These are phyloP conservation scores for Panopea generosa DNA, from an alignment of 2,888 invertebrate genomes.

Conservation along the genomic window DNA sequence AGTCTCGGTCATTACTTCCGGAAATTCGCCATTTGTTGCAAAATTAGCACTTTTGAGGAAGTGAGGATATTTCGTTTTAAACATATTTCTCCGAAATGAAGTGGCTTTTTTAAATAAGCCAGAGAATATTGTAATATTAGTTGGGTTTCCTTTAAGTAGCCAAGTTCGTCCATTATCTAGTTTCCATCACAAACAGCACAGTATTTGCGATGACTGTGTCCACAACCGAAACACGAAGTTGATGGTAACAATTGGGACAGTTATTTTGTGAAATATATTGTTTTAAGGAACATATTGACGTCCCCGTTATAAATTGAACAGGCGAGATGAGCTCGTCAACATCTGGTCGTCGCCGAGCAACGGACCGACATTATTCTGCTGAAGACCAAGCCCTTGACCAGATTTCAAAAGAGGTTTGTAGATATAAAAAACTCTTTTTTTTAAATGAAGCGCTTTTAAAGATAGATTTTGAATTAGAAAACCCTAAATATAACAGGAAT, in stretches of 20 bases:
- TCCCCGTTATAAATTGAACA: background rate
- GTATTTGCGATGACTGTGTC: too few relatives aligned
- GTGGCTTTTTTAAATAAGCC: background rate
- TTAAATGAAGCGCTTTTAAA: too few relatives aligned
- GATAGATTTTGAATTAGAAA: too few relatives aligned
- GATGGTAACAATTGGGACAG: too few relatives aligned
- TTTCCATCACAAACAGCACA: too few relatives aligned
- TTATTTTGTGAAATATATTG: too few relatives aligned
- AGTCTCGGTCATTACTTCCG: slow-evolving; percentile 29
- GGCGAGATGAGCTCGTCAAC: background rate
- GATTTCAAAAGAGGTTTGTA: slow-evolving; percentile 96
- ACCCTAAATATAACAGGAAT: too few relatives aligned
- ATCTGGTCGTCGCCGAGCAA: slow-evolving; percentile 84
- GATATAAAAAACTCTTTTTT: slow-evolving; percentile 77
- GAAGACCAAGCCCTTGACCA: slow-evolving; percentile 99
- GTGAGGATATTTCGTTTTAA: slow-evolving; percentile 20
- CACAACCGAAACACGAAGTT: too few relatives aligned
- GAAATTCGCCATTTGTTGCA: slow-evolving; percentile 51
- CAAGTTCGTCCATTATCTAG: background rate
- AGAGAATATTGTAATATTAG: background rate
- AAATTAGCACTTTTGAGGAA: slow-evolving; percentile 46
- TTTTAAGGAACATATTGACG: too few relatives aligned
- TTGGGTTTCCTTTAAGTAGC: background rate
- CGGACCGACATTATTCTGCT: slow-evolving; percentile 93
- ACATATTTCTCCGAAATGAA: background rate